These are phyloP conservation scores for Ictalurus furcatus DNA, from an alignment of 2,113 vertebrate genomes.

Conservation along the genomic window DNA sequence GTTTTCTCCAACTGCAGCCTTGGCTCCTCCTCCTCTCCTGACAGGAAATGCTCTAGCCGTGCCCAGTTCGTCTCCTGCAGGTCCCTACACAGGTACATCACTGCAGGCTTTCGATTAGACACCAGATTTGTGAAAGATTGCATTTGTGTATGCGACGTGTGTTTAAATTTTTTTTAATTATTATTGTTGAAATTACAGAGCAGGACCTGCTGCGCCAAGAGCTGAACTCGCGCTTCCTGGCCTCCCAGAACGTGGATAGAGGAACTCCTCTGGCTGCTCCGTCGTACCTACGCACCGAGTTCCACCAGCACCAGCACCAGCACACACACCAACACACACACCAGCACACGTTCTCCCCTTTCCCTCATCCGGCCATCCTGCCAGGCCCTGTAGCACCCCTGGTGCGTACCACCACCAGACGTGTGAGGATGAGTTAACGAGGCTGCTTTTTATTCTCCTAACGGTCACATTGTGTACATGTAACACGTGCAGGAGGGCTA, in stretches of 20 bases:
- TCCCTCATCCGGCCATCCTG: slow-evolving; percentile 66
- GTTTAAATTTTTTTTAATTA: too few relatives aligned
- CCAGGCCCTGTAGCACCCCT: slow-evolving; percentile 61
- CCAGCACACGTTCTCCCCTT: slow-evolving; percentile 78
- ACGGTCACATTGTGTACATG: neutral
- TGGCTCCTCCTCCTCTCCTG: slow-evolving; percentile 43
- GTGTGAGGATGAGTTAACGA: slow-evolving; percentile 53
- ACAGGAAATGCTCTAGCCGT: slow-evolving; percentile 47
- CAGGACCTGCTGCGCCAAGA: slow-evolving; percentile 77
- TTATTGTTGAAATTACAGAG: slow-evolving; percentile 58
- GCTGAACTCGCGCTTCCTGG: slow-evolving; percentile 76
- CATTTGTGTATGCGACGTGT: neutral
- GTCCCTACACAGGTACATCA: slow-evolving; percentile 46
- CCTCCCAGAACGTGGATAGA: slow-evolving; percentile 67
- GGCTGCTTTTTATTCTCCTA: slow-evolving; percentile 6
- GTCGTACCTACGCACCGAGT: slow-evolving; percentile 39
- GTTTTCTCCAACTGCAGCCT: slow-evolving; percentile 49
- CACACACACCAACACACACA: slow-evolving; percentile 78
- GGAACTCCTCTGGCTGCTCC: slow-evolving; percentile 53
- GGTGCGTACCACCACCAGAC: slow-evolving; percentile 59
- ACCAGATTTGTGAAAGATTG: neutral
- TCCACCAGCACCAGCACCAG: slow-evolving; percentile 66
- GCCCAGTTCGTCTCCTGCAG: slow-evolving; percentile 31
- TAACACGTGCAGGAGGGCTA: neutral
- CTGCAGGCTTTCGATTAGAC: neutral